phyloP scores from a whole-genome alignment of 2,113 vertebrate species.

The Loxodonta africana region DNA sequence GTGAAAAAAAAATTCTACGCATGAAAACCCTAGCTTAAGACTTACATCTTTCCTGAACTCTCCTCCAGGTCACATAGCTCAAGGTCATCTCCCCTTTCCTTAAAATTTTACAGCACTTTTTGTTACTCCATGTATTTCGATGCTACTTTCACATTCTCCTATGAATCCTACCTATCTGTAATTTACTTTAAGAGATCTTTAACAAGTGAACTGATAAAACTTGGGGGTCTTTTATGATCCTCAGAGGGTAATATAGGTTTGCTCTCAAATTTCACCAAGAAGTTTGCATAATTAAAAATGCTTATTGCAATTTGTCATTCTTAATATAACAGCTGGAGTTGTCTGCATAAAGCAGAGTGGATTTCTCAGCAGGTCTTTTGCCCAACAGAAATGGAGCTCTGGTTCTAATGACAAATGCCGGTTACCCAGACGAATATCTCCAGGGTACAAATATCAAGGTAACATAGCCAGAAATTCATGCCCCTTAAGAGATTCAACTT shows the following conservation, averaged over 20 bases:
- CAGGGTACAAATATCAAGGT: neutral
- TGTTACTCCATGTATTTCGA: neutral
- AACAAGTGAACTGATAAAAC: neutral
- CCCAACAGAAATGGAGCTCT: neutral
- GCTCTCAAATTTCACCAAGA: neutral
- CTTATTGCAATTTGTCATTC: neutral
- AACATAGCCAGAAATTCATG: neutral
- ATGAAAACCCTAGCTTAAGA: slow-evolving; percentile 8
- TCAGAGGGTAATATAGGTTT: neutral
- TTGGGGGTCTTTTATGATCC: neutral
- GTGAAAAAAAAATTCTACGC: neutral
- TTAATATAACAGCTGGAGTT: neutral
- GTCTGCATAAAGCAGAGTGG: neutral
- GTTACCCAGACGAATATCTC: neutral
- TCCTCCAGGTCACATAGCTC: neutral
- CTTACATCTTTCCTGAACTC: neutral
- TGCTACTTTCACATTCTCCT: neutral
- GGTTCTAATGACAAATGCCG: neutral
- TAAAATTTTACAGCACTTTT: neutral
- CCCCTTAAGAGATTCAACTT: neutral
- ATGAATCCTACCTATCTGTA: neutral
- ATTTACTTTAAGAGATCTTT: neutral
- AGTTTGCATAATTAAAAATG: neutral
- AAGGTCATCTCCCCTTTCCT: neutral
- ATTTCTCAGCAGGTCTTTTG: neutral